phyloP scores from a whole-genome alignment of 1,140 invertebrate species.

The Galendromus occidentalis region DNA sequence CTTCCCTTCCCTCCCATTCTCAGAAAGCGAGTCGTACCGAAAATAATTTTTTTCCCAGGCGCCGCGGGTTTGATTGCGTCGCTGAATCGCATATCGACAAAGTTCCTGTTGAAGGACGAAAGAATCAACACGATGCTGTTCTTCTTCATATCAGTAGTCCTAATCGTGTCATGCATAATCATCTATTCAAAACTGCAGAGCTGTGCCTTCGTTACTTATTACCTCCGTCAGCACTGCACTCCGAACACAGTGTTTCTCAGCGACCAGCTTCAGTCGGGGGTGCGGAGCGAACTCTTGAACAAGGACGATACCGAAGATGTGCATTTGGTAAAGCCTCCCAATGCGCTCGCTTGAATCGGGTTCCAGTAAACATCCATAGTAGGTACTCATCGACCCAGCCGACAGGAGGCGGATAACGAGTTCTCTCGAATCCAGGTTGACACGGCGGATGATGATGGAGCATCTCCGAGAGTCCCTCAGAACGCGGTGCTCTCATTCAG shows the following conservation, averaged over 20 bases:
- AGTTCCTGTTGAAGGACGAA: slow-evolving; percentile 47
- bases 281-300: background rate
- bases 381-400: too few species aligned
- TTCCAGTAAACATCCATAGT: too few species aligned
- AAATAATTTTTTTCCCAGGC: slow-evolving; percentile 37
- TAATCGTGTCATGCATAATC: slow-evolving; percentile 49
- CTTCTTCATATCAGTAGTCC: slow-evolving; percentile 51
- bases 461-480: slow-evolving; percentile 13
- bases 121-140: slow-evolving; percentile 61
- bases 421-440: slow-evolving; percentile 18
- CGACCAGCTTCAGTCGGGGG: background rate
- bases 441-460: slow-evolving; percentile 17
- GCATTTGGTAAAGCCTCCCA: slow-evolving; percentile 39
- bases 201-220: slow-evolving; percentile 60
- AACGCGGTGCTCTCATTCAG: slow-evolving; percentile 19
- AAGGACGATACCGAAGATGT: slow-evolving; percentile 49
- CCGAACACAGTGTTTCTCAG: background rate
- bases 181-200: slow-evolving; percentile 50
- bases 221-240: slow-evolving; percentile 39
- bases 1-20: too few species aligned
- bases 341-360: too few species aligned
- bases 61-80: slow-evolving; percentile 66
- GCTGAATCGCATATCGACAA: slow-evolving; percentile 57
- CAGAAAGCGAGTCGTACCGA: too few species aligned
- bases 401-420: too few species aligned